phyloP scores from a whole-genome alignment of 2,888 invertebrate species.

The Drosophila paramelanica region DNA sequence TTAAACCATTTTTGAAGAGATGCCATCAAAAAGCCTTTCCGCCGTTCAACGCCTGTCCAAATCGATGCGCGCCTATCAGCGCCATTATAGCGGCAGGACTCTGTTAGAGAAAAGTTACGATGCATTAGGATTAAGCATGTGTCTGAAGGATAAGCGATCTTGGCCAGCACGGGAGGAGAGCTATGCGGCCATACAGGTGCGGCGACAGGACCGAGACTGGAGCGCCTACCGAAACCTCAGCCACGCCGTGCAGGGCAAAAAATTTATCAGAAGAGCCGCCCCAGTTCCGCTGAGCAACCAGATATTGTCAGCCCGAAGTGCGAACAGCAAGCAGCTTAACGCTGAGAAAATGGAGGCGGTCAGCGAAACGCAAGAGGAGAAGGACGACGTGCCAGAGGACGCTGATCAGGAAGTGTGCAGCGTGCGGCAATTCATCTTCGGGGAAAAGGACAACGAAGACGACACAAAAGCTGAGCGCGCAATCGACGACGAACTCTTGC shows the following conservation, averaged over 20 bases:
- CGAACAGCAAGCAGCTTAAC: background rate
- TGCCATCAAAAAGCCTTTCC: conserved; percentile 42
- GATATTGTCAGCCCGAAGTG: conserved; percentile 8
- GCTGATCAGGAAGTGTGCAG: background rate
- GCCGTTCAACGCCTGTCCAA: conserved; percentile 32
- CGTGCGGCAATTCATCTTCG: conserved; percentile 46
- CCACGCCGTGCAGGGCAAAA: background rate
- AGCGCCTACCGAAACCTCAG: conserved; percentile 3
- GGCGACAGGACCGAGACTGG: conserved; percentile 30
- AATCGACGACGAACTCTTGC: conserved; percentile 38
- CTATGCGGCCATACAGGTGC: conserved; percentile 42
- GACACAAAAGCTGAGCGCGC: conserved; percentile 3
- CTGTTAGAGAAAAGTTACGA: conserved; percentile 1
- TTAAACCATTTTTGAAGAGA: conserved; percentile 12
- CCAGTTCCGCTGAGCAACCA: conserved; percentile 20
- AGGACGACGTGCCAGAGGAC: background rate
- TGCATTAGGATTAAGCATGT: background rate
- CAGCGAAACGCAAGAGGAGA: too few species aligned
- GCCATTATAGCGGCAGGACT: conserved; percentile 7
- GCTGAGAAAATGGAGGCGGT: too few species aligned
- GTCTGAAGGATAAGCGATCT: background rate
- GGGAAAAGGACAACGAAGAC: conserved; percentile 41
- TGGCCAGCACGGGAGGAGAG: conserved; percentile 63
- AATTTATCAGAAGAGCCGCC: background rate
- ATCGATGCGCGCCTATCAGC: conserved; percentile 13